Percentiles rank a stretch among this genome's conserved stretches.
Evolutionary conservation across 2,888 invertebrate species (phyloP).

Genomic region (Cryptophagus acutangulus): DNA sequence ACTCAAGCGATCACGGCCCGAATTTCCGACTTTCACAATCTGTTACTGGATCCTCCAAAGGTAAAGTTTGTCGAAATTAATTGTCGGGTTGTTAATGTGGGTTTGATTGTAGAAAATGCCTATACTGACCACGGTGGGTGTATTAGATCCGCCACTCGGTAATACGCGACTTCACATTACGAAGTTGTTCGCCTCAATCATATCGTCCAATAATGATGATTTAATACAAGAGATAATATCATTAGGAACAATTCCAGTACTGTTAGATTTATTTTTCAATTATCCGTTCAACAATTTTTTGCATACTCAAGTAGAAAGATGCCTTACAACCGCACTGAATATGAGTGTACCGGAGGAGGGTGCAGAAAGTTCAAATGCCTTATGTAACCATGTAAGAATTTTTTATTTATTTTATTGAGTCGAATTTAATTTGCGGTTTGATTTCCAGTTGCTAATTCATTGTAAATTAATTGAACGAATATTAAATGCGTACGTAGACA

Average conservation of each 20-base stretch:
- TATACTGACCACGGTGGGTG: constrained; percentile 65
- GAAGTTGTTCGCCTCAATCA: constrained; percentile 70
- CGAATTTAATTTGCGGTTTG: constrained; percentile 20
- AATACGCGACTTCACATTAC: constrained; percentile 75
- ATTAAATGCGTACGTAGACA: constrained; percentile 76
- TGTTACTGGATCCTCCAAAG: constrained; percentile 66
- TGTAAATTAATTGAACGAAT: constrained; percentile 75
- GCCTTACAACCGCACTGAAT: constrained; percentile 65
- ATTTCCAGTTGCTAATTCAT: constrained; percentile 54
- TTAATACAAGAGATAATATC: constrained; percentile 61
- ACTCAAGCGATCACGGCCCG: constrained; percentile 60
- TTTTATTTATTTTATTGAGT: no score
- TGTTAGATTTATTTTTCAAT: constrained; percentile 83
- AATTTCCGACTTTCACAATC: constrained; percentile 64
- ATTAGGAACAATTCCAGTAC: constrained; percentile 55
- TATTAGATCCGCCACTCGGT: constrained; percentile 71
- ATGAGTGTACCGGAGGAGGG: constrained; percentile 34
- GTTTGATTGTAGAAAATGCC: constrained; percentile 54
- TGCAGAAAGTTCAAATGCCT: constrained; percentile 44
- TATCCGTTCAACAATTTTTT: constrained; percentile 94
- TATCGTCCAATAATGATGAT: constrained; percentile 66
- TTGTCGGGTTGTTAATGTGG: not conserved
- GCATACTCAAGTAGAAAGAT: constrained; percentile 82
- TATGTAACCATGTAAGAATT: constrained; percentile 54
- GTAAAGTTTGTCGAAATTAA: constrained; percentile 44